Evolutionary conservation across 35 echinoderm and acorn worm species (phyloP), one percentile per base, ranked within the genome.

Genomic region (Stichopus chloronotus): DNA sequence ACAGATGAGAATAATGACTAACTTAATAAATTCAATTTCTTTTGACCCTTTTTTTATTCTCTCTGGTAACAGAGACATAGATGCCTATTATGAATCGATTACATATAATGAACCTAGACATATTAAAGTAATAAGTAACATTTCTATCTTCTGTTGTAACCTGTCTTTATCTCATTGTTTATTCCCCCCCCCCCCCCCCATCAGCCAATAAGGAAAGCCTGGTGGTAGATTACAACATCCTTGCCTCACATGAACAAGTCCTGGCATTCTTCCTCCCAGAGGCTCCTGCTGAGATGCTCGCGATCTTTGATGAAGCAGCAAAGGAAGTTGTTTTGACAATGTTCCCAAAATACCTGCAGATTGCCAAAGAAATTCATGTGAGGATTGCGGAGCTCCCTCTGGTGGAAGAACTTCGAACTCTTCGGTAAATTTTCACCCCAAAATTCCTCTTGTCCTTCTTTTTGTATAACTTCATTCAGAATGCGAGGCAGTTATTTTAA

Each of bases 341-440:
- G 97, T 99, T 96, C 84, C 97, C 95, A 5, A 96, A 94, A 80
- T 99, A 99, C 59, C 95, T 96, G 82, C 93, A 94, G 76, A 99
- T 99, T 56, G 95, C 97, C 57, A 99, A 99, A 57, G 97, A 96
- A 81, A 98, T 99, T 25, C 97, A 99, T 92, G 97, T 99, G 53
- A 87, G 97, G 53, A 99, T 99, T 84, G 97, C 97, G 53, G 97
- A 99, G 84, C 65, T 99, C 10, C 97, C 97, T 5, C 68, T 99
- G 14, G 97, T 99, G 9, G 97, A 99, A 86, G 97, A 99, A 80
- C 94, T 99, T 16, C 90, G 97, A 23, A 96, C 97, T 19, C 87
- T 99, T 9, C 91, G 97, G 97, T 99, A 85, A 72, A 93, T 54
- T 56, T 9, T 85, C 24, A 57, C 19, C 0, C 0, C 30, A 43